A percentile compares a stretch with the other conserved stretches of the same genome.
These are phyloP conservation scores for Ispidina picta DNA, from an alignment of 2,797 vertebrate species.

Conservation along the genomic window DNA sequence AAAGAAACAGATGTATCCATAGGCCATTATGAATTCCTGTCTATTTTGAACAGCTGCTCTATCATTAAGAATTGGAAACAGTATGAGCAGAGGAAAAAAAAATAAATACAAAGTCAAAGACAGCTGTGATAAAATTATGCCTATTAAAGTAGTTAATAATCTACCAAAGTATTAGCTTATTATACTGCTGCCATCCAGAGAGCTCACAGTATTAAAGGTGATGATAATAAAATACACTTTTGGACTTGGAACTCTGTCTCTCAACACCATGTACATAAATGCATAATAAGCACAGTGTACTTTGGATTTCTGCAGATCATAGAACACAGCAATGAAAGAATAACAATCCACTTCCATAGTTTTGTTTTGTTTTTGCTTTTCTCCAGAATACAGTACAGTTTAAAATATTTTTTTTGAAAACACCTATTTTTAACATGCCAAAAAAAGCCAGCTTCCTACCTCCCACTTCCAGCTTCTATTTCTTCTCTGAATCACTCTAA, in stretches of 20 bases:
- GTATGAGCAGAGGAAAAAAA: neutral
- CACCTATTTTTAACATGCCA: constrained; percentile 19
- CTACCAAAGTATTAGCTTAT: neutral
- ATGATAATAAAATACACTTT: constrained; percentile 15
- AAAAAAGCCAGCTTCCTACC: constrained; percentile 43
- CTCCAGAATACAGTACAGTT: neutral
- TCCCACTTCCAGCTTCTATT: constrained; percentile 29
- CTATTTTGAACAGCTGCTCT: neutral
- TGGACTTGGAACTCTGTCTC: neutral
- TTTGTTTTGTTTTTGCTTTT: constrained; percentile 35
- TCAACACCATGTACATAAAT: neutral
- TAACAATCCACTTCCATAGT: neutral
- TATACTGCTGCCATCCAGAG: neutral
- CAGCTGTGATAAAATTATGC: neutral
- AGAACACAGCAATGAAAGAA: constrained; percentile 18
- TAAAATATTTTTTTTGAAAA: constrained; percentile 29
- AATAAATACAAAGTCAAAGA: neutral
- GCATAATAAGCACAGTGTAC: neutral
- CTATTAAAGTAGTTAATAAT: constrained; percentile 47
- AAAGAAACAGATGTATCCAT: neutral
- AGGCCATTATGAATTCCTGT: neutral
- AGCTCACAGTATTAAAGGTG: neutral
- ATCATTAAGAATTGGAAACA: neutral
- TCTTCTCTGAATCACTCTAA: constrained; percentile 31
- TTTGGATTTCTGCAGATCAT: constrained; percentile 19